Evolutionary conservation across 2,113 vertebrate genomes (phyloP), one percentile per base, ranked within the genome.

Genomic region (Centropristis striata): DNA sequence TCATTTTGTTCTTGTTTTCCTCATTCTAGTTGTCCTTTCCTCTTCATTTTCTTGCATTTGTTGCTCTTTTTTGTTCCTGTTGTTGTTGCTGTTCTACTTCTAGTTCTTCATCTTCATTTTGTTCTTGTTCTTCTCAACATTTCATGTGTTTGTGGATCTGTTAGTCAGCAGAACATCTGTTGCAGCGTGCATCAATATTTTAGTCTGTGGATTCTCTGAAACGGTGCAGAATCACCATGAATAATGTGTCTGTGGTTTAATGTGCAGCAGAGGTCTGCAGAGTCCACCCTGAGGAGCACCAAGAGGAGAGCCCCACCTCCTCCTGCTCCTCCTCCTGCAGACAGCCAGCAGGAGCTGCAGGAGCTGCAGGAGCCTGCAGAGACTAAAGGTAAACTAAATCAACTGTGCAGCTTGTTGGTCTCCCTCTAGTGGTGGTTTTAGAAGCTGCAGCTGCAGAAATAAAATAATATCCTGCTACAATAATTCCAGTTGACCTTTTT

Each of bases 241-340:
- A n/a, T n/a, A n/a, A n/a, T n/a, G n/a, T n/a, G n/a, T n/a, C n/a
- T n/a, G n/a, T n/a, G n/a, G n/a, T n/a, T n/a, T n/a, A n/a, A n/a
- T n/a, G n/a, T n/a, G n/a, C n/a, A n/a, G n/a, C 75, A 87, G 81
- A 66, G 83, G 2, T 65, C 53, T 21, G 92, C 90, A 42, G 95
- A 90, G 54, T 96, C 93, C 0, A 96, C 96, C 68, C 79, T 98
- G 4, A 96, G 93, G 73, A 96, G 95, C 32, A 96, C 92, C 44
- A 99, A 99, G 82, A 95, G 97, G 68, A 97, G 93, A 89, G 97
- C 98, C 1, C 98, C 98, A 0, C 95, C 94, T 0, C 97, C 97
- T 44, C 98, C 27, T 32, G 4, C 32, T 32, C 32, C 32, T 32
- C 4, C 32, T 32, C 32, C 32, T 71, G 59, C 41, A 27, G 63